Base-by-base conservation (phyloP, 2,113 vertebrate species). In the Eptesicus fuscus region DNA sequence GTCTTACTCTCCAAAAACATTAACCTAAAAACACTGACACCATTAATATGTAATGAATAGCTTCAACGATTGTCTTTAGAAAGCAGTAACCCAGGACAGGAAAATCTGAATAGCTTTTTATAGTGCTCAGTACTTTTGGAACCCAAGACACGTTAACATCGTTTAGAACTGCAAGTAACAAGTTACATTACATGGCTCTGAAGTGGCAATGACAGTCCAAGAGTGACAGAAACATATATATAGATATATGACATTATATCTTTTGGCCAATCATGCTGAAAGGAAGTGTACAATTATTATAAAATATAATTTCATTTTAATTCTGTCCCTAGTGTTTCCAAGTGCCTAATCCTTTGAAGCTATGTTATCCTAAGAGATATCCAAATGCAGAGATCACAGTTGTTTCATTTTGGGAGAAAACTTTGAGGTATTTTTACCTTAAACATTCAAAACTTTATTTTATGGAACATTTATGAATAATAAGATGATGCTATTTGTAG, bases 361-460 rank as follows among this genome's bases (percentile, higher is more conserved):
- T 16, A 30, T 67, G 49, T 16, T 71, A 56, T 91, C 69, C 22
- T 80, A 90, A 77, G 49, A 69, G 56, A 42, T 12, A 37, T 51
- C 71, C 2, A 77, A 35, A 70, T 85, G 63, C 42, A n/a, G 47
- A 78, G 51, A 70, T 67, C 44, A 7, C 18, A 47, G 12, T 44
- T 12, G 9, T 83, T 88, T 93, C 1, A 84, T 90, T 87, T 82
- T 69, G 2, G 63, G 37, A 44, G 23, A 61, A 73, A 91, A 86
- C 40, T 40, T 32, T 51, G 28, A 73, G 53, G 28, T 61, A 5
- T 59, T 94, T 93, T 73, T 83, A 94, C 10, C 11, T 1, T 67
- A 83, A 49, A 86, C n/a, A 61, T 80, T 88, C 9, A 61, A 84
- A 97, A 69, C 16, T 51, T 88, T 74, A 11, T 91, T 91, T 83